Conservation (phyloP, 2,113 vertebrate genomes). For the Epinephelus fuscoguttatus region DNA sequence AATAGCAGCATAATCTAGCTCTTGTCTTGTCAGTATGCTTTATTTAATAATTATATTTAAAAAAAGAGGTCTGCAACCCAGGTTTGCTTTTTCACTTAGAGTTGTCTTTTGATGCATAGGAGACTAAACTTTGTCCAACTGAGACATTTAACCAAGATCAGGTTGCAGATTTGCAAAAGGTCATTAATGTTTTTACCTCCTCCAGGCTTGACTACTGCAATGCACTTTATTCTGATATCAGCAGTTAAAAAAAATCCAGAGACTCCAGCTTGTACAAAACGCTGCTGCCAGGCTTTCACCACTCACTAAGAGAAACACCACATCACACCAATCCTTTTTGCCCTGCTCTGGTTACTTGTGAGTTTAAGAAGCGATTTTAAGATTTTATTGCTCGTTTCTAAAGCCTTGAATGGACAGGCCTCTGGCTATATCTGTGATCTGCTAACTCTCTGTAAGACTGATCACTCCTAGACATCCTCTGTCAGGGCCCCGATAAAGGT, state of each 20-base stretch:
- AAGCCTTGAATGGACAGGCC: background rate
- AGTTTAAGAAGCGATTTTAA: background rate
- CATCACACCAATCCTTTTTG: background rate
- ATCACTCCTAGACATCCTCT: background rate
- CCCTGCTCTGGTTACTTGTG: background rate
- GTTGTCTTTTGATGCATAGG: background rate
- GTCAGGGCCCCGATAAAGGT: too few species aligned
- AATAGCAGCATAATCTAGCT: background rate
- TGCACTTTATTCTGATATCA: constrained; percentile 1
- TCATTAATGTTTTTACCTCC: background rate
- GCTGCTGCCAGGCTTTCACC: background rate
- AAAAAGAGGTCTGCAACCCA: background rate
- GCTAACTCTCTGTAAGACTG: background rate
- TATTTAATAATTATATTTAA: background rate
- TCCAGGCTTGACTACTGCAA: background rate
- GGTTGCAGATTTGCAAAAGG: background rate
- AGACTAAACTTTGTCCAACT: background rate
- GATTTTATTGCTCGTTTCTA: background rate
- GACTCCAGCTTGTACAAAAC: background rate
- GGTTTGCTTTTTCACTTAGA: background rate
- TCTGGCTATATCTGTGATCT: too few species aligned
- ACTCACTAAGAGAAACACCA: background rate
- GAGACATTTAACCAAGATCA: background rate
- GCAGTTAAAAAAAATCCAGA: background rate
- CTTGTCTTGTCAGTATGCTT: background rate